Base-by-base conservation (phyloP, 2,888 invertebrate genomes). In the Synanthedon vespiformis region DNA sequence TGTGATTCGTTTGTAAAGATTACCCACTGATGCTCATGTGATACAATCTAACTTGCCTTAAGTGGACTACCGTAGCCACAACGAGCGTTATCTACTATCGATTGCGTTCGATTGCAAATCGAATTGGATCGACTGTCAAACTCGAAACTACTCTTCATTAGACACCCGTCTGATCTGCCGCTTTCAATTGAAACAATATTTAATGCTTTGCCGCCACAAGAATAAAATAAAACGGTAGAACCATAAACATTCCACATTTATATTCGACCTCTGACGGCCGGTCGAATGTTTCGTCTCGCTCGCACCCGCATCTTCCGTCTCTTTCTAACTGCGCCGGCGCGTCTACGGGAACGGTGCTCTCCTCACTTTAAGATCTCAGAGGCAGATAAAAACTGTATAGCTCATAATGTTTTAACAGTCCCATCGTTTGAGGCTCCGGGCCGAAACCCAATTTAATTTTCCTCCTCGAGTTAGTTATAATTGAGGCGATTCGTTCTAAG, bases 181-280 rank as follows among this genome's bases (percentile, higher is more conserved):
- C 82, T 78, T 81, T 83, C 85, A 85, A 87, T 85, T 86, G 86
- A 84, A 86, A 86, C 86, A 85, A 85, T 85, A 85, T 87, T 83
- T 80, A 84, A 87, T 77, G 76, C 80, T 78, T 76, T 77, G 77
- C 81, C 83, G 81, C 74, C 74, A 72, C 68, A 75, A 65, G 80
- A 80, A 76, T 80, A 86, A 87, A 87, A 86, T 84, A 86, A 86
- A 86, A 85, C 86, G 83, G 85, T 84, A 84, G 83, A 85, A 80
- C 83, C 83, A 87, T 87, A 87, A 87, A 87, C 87, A 86, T 87
- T 87, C 87, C 86, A 85, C 83, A 77, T 85, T 86, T 81, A 83
- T 81, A 84, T 85, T 83, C 85, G 85, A 83, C 84, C 85, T 85
- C 86, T 81, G 81, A 68, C 75, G 77, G 78, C 72, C 80, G 78